A percentile compares a stretch with the other conserved stretches of the same genome.
These are phyloP conservation scores for Pardalotus punctatus DNA, from an alignment of 2,113 vertebrate genomes.

Conservation along the genomic window DNA sequence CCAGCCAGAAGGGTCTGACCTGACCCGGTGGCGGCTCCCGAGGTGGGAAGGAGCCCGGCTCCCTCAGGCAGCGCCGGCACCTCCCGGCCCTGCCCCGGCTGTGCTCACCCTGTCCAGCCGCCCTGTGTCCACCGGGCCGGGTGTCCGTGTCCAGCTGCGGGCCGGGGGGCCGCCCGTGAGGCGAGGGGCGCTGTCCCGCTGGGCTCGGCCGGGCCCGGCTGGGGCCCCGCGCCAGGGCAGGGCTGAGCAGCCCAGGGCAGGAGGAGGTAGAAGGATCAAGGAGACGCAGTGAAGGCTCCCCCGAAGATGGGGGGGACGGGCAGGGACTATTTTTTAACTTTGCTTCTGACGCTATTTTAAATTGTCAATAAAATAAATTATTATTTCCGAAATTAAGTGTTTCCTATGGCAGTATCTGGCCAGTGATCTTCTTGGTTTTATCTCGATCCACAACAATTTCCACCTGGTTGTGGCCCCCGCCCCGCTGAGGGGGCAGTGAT, in stretches of 20 bases:
- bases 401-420: neutral
- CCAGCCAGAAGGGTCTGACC: neutral
- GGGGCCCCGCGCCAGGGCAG: neutral
- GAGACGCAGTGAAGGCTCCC: neutral
- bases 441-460: neutral
- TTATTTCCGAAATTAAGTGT: neutral
- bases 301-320: too few species aligned
- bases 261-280: too few species aligned
- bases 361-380: neutral
- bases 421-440: neutral
- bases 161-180: neutral
- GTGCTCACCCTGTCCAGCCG: neutral
- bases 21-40: accelerated
- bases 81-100: neutral
- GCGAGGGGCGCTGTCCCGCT: accelerated
- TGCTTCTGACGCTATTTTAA: neutral
- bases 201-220: too few species aligned
- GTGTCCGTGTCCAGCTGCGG: too few species aligned
- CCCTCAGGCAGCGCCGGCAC: accelerated
- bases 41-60: neutral
- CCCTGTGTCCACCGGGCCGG: too few species aligned
- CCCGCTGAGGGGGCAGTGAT: neutral
- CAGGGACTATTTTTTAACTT: neutral
- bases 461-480: neutral
- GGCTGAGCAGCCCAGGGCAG: neutral